These are phyloP conservation scores for Drosophila rubida DNA, from an alignment of 2,888 invertebrate genomes.

Conservation along the genomic window DNA sequence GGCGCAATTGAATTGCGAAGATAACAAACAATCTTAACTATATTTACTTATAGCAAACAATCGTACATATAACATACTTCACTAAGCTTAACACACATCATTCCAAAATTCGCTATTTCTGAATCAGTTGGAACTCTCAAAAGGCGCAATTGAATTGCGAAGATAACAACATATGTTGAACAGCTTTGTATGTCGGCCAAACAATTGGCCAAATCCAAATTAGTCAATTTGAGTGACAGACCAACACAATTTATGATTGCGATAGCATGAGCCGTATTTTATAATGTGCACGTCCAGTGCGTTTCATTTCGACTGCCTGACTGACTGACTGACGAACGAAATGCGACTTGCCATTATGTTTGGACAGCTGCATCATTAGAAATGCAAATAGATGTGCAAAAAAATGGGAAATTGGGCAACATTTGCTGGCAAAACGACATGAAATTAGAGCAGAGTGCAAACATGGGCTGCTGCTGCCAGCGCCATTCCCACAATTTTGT, in stretches of 20 bases:
- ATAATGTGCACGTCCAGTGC: conserved; percentile 15
- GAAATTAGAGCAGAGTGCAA: conserved; percentile 44
- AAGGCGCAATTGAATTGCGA: background rate
- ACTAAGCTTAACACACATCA: no score
- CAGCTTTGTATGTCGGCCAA: background rate
- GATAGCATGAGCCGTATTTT: conserved; percentile 32
- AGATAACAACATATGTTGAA: background rate
- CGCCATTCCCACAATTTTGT: conserved; percentile 38
- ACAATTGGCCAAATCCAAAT: conserved; percentile 16
- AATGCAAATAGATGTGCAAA: conserved; percentile 63
- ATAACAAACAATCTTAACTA: no score
- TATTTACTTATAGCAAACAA: no score
- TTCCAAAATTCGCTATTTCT: no score
- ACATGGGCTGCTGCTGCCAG: background rate
- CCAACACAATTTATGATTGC: conserved; percentile 24
- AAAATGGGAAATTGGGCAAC: conserved; percentile 33
- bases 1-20: no score
- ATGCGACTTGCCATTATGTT: conserved; percentile 23
- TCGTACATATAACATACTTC: no score
- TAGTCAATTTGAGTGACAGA: conserved; percentile 15
- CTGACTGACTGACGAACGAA: background rate
- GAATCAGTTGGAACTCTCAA: background rate
- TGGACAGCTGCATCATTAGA: conserved; percentile 58
- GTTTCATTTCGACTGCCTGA: conserved; percentile 16
- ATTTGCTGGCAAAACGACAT: conserved; percentile 39